phyloP scores from a whole-genome alignment of 1,140 invertebrate genomes.

The Leptoteleia sp. region DNA sequence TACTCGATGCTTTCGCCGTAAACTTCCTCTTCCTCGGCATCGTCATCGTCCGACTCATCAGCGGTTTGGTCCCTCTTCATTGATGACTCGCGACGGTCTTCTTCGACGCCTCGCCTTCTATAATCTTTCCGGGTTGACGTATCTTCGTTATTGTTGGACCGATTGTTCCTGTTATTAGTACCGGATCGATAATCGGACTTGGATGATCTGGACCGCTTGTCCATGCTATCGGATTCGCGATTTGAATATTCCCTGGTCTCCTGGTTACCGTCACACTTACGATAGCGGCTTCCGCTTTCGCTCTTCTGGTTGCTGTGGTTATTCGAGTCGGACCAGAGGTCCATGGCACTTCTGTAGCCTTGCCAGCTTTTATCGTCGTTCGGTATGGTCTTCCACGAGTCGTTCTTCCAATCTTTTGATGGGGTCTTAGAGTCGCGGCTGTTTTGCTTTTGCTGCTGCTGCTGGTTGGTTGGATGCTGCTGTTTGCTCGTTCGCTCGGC shows the following conservation, averaged over 20 bases:
- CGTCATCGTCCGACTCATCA: slow-evolving; percentile 77
- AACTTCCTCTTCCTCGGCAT: slow-evolving; percentile 70
- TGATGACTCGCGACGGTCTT: slow-evolving; percentile 56
- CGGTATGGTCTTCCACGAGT: slow-evolving; percentile 80
- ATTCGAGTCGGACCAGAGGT: slow-evolving; percentile 79
- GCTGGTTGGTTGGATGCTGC: slow-evolving; percentile 52
- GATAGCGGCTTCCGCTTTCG: slow-evolving; percentile 64
- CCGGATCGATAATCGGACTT: slow-evolving; percentile 49
- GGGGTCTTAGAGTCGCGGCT: slow-evolving; percentile 53
- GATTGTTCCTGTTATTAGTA: slow-evolving; percentile 65
- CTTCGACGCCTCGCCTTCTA: slow-evolving; percentile 50
- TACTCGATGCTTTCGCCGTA: slow-evolving; percentile 68
- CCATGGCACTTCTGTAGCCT: slow-evolving; percentile 79
- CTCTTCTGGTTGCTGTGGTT: slow-evolving; percentile 67
- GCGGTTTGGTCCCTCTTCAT: slow-evolving; percentile 54
- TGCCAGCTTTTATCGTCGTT: slow-evolving; percentile 81
- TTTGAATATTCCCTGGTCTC: slow-evolving; percentile 64
- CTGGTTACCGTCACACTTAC: slow-evolving; percentile 64
- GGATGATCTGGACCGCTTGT: slow-evolving; percentile 59
- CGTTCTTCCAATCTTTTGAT: slow-evolving; percentile 78
- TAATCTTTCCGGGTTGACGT: slow-evolving; percentile 36
- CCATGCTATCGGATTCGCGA: slow-evolving; percentile 62
- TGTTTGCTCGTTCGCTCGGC: slow-evolving; percentile 62
- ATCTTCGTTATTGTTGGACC: slow-evolving; percentile 55
- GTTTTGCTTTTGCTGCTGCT: slow-evolving; percentile 62